These are phyloP conservation scores for Chanos chanos DNA, from an alignment of 2,797 vertebrate species.

Conservation along the genomic window DNA sequence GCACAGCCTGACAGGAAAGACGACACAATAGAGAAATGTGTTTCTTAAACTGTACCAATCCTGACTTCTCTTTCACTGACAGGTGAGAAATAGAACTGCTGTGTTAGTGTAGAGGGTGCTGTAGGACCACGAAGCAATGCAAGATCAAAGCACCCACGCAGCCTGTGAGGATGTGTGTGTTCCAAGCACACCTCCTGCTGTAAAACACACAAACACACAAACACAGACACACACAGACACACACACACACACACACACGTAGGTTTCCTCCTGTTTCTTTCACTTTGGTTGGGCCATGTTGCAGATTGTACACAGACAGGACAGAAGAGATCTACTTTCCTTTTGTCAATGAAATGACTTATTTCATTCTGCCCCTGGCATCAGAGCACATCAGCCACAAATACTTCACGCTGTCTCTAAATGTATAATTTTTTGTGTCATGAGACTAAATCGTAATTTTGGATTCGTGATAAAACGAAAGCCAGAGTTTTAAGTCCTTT, in stretches of 20 bases:
- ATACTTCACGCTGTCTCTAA: not conserved
- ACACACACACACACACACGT: constrained; percentile 15
- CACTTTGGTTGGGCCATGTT: not conserved
- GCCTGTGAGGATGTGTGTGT: too few species aligned
- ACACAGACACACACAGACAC: not conserved
- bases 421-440: too few species aligned
- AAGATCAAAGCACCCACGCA: constrained; percentile 35
- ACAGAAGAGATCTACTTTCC: not conserved
- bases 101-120: too few species aligned
- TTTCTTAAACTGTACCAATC: too few species aligned
- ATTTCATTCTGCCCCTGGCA: not conserved
- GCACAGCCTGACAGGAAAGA: too few species aligned
- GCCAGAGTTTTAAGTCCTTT: not conserved
- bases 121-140: too few species aligned
- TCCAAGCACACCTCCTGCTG: constrained; percentile 21
- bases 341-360: not conserved
- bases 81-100: too few species aligned
- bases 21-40: too few species aligned
- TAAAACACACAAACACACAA: constrained; percentile 30
- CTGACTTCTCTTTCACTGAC: too few species aligned
- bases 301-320: too few species aligned
- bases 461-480: constrained; percentile 6
- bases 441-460: constrained; percentile 3
- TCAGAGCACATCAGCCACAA: constrained; percentile 5
- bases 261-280: constrained; percentile 27